A percentile compares a stretch with the other conserved stretches of the same genome.
phyloP scores from a whole-genome alignment of 2,797 vertebrate species.

The Gallinago solitaria region DNA sequence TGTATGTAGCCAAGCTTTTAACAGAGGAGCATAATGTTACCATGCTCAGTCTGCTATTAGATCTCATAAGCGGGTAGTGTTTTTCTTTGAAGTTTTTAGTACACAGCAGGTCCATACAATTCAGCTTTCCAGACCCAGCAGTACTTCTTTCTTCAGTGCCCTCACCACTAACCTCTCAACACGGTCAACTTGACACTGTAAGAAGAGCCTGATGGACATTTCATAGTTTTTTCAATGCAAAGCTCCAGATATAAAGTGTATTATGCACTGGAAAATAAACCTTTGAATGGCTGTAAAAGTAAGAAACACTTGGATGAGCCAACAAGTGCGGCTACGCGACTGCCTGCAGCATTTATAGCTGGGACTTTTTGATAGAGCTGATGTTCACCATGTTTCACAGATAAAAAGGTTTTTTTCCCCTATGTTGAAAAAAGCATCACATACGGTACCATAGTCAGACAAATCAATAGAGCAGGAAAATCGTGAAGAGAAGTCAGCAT shows the following conservation, averaged over 20 bases:
- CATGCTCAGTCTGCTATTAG: fast-evolving
- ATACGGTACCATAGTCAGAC: not conserved
- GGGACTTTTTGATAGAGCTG: not conserved
- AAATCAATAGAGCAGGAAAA: not conserved
- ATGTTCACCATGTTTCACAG: not conserved
- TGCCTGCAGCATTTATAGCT: not conserved
- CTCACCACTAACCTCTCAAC: not conserved
- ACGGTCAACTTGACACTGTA: not conserved
- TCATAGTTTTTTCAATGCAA: not conserved
- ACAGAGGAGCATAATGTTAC: not conserved
- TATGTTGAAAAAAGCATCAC: not conserved
- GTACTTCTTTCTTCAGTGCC: not conserved
- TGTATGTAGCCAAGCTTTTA: not conserved
- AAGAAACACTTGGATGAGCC: not conserved
- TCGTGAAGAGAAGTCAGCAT: not conserved
- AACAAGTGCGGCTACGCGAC: not conserved
- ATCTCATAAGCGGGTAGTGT: not conserved
- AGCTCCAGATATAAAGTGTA: not conserved
- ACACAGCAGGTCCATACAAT: not conserved
- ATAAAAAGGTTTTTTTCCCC: not conserved
- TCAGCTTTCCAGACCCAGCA: not conserved
- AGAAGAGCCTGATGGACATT: not conserved
- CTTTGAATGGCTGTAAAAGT: not conserved
- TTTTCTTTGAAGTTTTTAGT: not conserved
- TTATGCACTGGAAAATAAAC: not conserved